phyloP scores from a whole-genome alignment of 2,797 vertebrate species.

The Hylomyscus alleni region DNA sequence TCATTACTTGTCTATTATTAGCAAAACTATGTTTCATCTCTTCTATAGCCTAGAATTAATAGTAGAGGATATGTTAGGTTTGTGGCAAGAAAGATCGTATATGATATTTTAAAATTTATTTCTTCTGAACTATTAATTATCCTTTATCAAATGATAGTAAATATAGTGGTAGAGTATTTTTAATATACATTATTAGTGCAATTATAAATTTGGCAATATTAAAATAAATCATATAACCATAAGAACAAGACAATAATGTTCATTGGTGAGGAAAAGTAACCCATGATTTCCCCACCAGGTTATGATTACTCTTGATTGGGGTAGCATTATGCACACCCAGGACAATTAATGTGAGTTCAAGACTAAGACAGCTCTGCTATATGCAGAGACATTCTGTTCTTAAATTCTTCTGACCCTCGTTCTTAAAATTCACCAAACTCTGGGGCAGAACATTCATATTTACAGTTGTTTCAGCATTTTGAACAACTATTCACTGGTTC shows the following conservation, averaged over 20 bases:
- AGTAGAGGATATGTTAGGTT: background rate
- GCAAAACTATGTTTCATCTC: background rate
- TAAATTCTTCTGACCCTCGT: background rate
- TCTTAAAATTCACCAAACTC: background rate
- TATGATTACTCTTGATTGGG: background rate
- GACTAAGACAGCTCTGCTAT: background rate
- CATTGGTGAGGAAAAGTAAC: background rate
- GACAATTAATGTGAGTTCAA: background rate
- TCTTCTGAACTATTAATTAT: background rate
- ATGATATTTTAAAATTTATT: background rate
- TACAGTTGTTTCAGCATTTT: background rate
- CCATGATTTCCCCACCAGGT: background rate
- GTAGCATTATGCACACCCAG: background rate
- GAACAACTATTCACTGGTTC: no score
- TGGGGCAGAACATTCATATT: background rate
- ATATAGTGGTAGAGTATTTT: background rate
- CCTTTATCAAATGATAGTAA: background rate
- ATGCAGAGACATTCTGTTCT: background rate
- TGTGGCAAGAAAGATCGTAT: background rate
- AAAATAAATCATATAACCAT: background rate
- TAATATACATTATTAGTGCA: background rate
- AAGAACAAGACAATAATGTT: background rate
- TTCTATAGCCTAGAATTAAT: background rate
- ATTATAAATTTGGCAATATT: background rate
- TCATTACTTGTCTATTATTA: background rate